Evolutionary conservation across 1,140 invertebrate genomes (phyloP), one percentile per base, ranked within the genome.

Genomic region (Drosophila lowei): DNA sequence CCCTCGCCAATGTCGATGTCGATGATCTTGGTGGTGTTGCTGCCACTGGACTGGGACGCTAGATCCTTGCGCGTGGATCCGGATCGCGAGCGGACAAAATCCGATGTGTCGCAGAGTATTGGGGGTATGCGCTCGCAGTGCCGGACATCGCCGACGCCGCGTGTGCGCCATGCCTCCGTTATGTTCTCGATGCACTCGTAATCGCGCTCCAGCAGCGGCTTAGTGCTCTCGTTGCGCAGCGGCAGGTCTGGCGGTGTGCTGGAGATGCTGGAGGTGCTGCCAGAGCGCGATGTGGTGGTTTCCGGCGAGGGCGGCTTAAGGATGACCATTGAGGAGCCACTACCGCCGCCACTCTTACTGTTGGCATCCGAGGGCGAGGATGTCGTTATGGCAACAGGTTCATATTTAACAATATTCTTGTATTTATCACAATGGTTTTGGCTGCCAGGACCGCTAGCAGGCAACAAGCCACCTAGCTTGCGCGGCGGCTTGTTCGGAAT

Each of bases 141-240:
- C 62, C 93, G 93, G 8, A 95, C 93, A 44, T 94, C 94, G 79
- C 94, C 94, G n/a, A 95, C 93, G 13, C 95, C 95, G 46, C 95
- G 92, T 1, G 95, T 96, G 88, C 93, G 94, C 95, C 95, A 96
- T 41, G 95, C 95, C 66, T 96, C 94, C 77, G 93, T 95, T 56
- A 91, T 91, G 15, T 77, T 90, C 79, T 90, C 90, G 59, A 91
- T 91, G 48, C 83, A 81, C 60, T 91, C 91, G 68, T 91, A 91
- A 21, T 91, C 83, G 11, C 89, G 56, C 38, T 91, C 89, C 13
- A 63, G 44, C 0, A 55, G 21, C 16, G 58, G 44, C 13, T 77
- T 61, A 7, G 50, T 62, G 44, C 78, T 88, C 47, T 91, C 89
- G 16, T 91, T 90, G 16, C 90, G 75, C 18, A 89, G 46, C 30